Evolutionary conservation across 2,113 vertebrate species (phyloP), one percentile per base, ranked within the genome.

Genomic region (Nesospiza acunhae): DNA sequence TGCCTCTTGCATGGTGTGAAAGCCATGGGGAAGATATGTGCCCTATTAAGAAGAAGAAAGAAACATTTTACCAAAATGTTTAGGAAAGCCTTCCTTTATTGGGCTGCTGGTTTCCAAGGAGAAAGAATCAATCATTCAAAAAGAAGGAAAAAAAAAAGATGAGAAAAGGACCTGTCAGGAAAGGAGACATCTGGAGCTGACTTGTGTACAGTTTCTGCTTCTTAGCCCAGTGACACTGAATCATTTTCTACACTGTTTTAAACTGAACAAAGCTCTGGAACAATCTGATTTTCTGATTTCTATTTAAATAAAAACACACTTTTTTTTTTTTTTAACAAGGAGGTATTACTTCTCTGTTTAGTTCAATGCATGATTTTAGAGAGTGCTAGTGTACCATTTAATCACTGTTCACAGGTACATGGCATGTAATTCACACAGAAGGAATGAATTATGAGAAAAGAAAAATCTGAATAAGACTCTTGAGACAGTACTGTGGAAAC

Each of bases 21-120:
- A 89, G 81, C 78, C 53, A 75, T 6, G 42, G 42, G 56, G 41
- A 86, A 89, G 72, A 72, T 13, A 79, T 73, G 74, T 68, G 49
- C 50, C 70, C 55, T 53, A 79, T 85, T 90, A 77, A 94, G 47
- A 90, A 70, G 62, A 87, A 91, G 44, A 93, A 93, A 92, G 84
- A 89, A 95, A 84, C n/a, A 24, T 89, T 87, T 82, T 84, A 89
- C 69, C 66, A 79, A 94, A 87, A 91, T 79, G 74, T 94, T 94
- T 76, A 69, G 74, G 77, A 75, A 59, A 87, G 73, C 66, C 35
- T 91, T 72, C 85, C 74, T 64, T 92, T 89, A 87, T 58, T 62
- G 77, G 58, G 53, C 49, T 94, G 44, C 58, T 84, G 66, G 93
- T 95, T 96, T 81, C 77, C 84, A 95, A 76, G 94, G 93, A 94